These are phyloP conservation scores for Mesoclemmys tuberculata DNA, from an alignment of 2,113 vertebrate species.

Conservation along the genomic window DNA sequence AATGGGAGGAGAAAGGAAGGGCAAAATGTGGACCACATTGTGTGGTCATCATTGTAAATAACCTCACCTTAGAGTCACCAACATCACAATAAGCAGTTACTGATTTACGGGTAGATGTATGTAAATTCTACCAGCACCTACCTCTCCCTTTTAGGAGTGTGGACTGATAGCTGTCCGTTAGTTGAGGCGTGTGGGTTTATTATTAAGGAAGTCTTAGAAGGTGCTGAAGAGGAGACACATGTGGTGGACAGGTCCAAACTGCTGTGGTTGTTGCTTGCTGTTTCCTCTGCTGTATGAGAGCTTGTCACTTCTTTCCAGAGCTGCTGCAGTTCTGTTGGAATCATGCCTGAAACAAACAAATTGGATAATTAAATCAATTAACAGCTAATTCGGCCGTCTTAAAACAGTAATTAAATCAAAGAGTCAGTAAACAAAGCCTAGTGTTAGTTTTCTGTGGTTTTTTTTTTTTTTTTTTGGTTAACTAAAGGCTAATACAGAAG, in stretches of 20 bases:
- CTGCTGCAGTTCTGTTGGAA: constrained; percentile 99
- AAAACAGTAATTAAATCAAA: constrained; percentile 97
- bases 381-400: constrained; percentile 94
- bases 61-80: neutral
- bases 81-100: neutral
- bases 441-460: constrained; percentile 76
- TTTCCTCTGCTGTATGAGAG: constrained; percentile 90
- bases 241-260: constrained; percentile 93
- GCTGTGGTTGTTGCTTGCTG: constrained; percentile 87
- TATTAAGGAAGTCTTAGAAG: constrained; percentile 90
- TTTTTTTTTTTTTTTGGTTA: constrained; percentile 13
- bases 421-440: constrained; percentile 96
- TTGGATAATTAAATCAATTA: constrained; percentile 99
- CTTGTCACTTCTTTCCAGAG: constrained; percentile 99
- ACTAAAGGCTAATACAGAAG: constrained; percentile 37
- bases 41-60: neutral
- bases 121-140: constrained; percentile 68
- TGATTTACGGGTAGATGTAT: neutral
- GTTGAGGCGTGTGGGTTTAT: constrained; percentile 95
- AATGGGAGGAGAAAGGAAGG: neutral
- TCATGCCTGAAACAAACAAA: constrained; percentile 99
- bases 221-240: constrained; percentile 85
- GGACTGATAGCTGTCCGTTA: constrained; percentile 93
- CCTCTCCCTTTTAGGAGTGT: constrained; percentile 95
- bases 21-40: neutral